Conservation (phyloP, 2,888 invertebrate species). For the Eudasyphora cyanicolor region DNA sequence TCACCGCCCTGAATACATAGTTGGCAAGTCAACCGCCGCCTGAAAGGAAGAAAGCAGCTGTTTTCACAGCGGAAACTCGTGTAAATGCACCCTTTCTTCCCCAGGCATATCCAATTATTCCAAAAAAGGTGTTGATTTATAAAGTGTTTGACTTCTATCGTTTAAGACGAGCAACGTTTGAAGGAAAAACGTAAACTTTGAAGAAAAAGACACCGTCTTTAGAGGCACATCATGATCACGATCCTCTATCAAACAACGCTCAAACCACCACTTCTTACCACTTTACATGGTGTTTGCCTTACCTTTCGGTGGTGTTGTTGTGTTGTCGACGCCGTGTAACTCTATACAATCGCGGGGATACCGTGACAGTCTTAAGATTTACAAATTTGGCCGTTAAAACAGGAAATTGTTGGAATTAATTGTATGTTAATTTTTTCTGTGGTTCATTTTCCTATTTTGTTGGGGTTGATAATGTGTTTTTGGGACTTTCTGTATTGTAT, state of each 20-base stretch:
- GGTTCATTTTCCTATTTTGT: conserved; percentile 14
- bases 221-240: neutral
- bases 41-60: conserved; percentile 18
- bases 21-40: neutral
- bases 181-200: neutral
- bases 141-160: conserved; percentile 43
- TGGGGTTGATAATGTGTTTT: neutral
- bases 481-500: conserved; percentile 1
- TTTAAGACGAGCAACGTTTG: neutral
- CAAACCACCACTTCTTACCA: neutral
- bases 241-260: neutral
- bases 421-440: conserved; percentile 41
- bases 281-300: neutral
- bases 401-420: conserved; percentile 48
- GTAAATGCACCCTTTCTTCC: neutral
- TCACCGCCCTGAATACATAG: neutral
- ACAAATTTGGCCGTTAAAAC: conserved; percentile 44
- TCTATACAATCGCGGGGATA: neutral
- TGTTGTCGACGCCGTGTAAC: neutral
- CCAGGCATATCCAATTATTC: conserved; percentile 16
- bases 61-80: conserved; percentile 8
- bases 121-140: conserved; percentile 52
- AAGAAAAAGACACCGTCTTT: neutral
- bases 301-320: neutral
- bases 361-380: conserved; percentile 28